Evolutionary conservation across 2,113 vertebrate species (phyloP).

Genomic region (Cepphus grylle): DNA sequence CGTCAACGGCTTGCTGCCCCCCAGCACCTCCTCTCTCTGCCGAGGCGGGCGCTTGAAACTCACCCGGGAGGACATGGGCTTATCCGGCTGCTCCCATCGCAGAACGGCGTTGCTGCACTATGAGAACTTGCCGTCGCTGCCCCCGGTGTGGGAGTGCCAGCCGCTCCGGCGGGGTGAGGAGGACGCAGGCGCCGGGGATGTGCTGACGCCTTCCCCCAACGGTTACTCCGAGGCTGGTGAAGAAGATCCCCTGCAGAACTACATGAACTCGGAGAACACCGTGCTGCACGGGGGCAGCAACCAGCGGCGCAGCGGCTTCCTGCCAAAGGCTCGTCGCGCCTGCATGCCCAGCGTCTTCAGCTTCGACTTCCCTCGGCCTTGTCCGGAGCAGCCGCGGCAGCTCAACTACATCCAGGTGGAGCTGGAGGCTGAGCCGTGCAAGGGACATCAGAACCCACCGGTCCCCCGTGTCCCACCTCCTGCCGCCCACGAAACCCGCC

Average conservation of each 20-base stretch:
- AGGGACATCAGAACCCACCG: constrained; percentile 28
- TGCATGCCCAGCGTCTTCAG: constrained; percentile 82
- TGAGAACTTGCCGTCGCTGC: constrained; percentile 93
- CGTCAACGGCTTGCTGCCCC: constrained; percentile 78
- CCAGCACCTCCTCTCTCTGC: constrained; percentile 13
- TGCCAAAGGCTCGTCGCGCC: constrained; percentile 65
- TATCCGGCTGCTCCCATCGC: constrained; percentile 75
- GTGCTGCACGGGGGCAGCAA: constrained; percentile 46
- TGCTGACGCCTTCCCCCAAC: constrained; percentile 81
- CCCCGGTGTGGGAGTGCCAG: constrained; percentile 92
- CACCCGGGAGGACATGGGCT: constrained; percentile 65
- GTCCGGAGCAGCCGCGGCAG: constrained; percentile 84
- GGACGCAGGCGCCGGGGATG: constrained; percentile 74
- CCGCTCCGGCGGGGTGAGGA: constrained; percentile 76
- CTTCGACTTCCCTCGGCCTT: constrained; percentile 88
- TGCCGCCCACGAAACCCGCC: constrained; percentile 61
- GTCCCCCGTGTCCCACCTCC: neutral
- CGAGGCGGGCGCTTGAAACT: constrained; percentile 74
- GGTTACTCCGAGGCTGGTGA: constrained; percentile 89
- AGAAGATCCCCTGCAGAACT: constrained; percentile 86
- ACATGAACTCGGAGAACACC: constrained; percentile 72
- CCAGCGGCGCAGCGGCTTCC: constrained; percentile 44
- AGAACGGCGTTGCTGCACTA: constrained; percentile 90
- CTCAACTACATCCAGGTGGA: constrained; percentile 99
- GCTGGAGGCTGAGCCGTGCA: constrained; percentile 79